phyloP scores from a whole-genome alignment of 2,113 vertebrate genomes.

The Zosterops hypoxanthus region DNA sequence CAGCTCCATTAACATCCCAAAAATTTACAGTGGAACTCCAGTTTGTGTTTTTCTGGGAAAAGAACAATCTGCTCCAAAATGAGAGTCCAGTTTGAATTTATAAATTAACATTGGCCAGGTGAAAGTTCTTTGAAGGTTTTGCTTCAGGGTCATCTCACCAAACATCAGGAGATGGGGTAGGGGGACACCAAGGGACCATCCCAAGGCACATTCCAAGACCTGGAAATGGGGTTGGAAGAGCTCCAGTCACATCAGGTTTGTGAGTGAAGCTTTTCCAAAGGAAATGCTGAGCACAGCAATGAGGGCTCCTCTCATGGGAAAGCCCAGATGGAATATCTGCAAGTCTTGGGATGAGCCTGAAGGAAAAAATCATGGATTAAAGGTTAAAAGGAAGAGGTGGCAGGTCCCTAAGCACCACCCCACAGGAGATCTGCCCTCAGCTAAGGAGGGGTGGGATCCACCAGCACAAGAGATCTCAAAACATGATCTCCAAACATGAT shows the following conservation, averaged over 20 bases:
- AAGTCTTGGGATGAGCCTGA: neutral
- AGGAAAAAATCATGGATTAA: neutral
- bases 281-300: neutral
- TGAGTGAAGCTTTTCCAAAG: neutral
- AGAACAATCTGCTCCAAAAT: neutral
- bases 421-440: neutral
- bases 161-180: neutral
- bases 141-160: neutral
- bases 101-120: neutral
- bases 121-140: neutral
- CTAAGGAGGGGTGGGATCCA: neutral
- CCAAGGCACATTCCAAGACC: neutral
- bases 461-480: neutral
- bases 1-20: neutral
- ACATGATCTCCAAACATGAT: neutral
- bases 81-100: neutral
- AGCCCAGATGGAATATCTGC: neutral
- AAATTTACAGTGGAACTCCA: neutral
- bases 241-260: neutral
- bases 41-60: neutral
- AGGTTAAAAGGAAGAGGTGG: neutral
- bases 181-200: neutral
- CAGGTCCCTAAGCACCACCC: neutral
- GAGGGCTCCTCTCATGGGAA: neutral
- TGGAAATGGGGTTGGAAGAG: neutral